Evolutionary conservation across 2,113 vertebrate species (phyloP).

Genomic region (Phylloscopus whistleri): DNA sequence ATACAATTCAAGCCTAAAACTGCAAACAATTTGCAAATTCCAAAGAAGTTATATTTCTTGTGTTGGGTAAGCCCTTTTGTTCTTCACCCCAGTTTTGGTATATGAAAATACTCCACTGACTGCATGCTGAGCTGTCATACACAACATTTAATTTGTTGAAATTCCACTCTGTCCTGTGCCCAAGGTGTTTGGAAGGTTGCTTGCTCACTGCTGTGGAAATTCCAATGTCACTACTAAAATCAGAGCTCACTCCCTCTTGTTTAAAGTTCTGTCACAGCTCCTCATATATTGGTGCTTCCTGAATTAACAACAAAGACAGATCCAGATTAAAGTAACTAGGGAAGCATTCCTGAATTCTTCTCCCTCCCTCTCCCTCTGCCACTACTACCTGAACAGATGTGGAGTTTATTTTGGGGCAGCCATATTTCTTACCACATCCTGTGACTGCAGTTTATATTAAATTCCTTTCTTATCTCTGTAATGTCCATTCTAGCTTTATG

Average conservation of each 20-base stretch:
- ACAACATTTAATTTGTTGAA: not conserved
- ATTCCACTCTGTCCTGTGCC: not conserved
- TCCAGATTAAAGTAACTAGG: not conserved
- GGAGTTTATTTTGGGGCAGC: not conserved
- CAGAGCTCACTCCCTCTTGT: not conserved
- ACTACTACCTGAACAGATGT: slow-evolving; percentile 33
- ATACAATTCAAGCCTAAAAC: not conserved
- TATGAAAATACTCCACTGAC: not conserved
- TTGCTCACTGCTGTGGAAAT: not conserved
- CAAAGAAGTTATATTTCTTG: not conserved
- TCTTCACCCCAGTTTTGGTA: not conserved
- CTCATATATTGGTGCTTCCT: not conserved
- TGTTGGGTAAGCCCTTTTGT: not conserved
- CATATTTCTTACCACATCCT: not conserved
- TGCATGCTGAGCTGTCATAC: not conserved
- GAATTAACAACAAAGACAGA: slow-evolving; percentile 12
- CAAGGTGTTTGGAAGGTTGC: not conserved
- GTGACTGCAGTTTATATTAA: not conserved
- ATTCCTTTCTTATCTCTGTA: slow-evolving; percentile 23
- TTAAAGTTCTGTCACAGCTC: not conserved
- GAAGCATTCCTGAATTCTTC: not conserved
- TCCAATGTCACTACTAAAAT: not conserved
- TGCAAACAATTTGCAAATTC: not conserved
- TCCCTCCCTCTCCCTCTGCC: not conserved
- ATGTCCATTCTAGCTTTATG: not conserved